Base-by-base conservation (phyloP, 2,888 invertebrate species). In the Erebia palarica region DNA sequence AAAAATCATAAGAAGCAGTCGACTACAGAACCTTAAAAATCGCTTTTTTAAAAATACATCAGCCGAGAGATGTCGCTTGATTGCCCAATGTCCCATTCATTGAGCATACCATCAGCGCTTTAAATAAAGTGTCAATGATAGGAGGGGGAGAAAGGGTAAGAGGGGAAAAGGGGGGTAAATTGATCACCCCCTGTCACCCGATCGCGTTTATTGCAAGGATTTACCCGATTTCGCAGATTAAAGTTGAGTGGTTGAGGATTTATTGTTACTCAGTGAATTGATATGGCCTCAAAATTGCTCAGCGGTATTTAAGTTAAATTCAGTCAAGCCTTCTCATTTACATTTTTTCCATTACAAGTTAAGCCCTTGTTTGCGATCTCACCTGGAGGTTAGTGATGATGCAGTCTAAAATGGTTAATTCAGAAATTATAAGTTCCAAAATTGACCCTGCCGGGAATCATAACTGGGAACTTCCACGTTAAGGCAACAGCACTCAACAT, bases 11-110 rank as follows among this genome's bases (percentile, higher is more conserved):
- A 2, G 1, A 21, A 2, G 1, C 42, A 10, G 10, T 47, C 13
- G 3, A 18, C 16, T 14, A 36, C 14, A n/a, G 27, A 36, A 8
- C n/a, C n/a, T 14, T 58, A 16, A 60, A 42, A 60, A 61, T n/a
- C 61, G 44, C 11, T 3, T 61, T 3, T 47, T 61, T 47, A 44
- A 18, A 13, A 61, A 44, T 18, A 11, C 44, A 0, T 44, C 44
- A 44, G 5, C 44, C n/a, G 13, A 47, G 61, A 60, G 42, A 44
- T 44, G 60, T 42, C 63, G 27, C 49, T 18, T 63, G 63, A 63
- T 49, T 55, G 65, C 57, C 44, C 65, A 65, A 63, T 49, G 42
- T 57, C 57, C 57, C 65, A 65, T 65, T 65, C 65, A 65, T 65
- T 57, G 65, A 27, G 44, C 58, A 58, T 58, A 58, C 44, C 44